phyloP scores from a whole-genome alignment of 1,140 invertebrate species.

The Atta cephalotes region DNA sequence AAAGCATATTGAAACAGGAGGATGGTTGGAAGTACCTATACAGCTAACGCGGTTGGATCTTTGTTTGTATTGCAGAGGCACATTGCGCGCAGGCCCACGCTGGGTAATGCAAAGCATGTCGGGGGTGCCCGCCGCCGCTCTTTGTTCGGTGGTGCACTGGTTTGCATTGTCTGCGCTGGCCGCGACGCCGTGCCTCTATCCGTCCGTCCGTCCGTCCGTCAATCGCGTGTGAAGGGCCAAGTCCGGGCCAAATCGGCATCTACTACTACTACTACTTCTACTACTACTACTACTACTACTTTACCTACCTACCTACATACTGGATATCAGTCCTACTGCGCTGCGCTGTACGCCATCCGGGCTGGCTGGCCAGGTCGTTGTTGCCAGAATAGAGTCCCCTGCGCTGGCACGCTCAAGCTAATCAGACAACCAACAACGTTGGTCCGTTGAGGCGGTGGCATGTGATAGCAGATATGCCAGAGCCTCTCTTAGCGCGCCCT shows the following conservation, averaged over 20 bases:
- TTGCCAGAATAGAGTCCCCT: conserved; percentile 84
- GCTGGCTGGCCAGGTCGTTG: conserved; percentile 83
- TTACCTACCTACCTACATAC: conserved; percentile 80
- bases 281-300: conserved; percentile 75
- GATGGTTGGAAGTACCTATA: conserved; percentile 69
- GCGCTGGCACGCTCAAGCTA: conserved; percentile 82
- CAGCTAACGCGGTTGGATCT: conserved; percentile 86
- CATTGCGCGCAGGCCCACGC: conserved; percentile 86
- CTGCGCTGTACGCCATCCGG: conserved; percentile 82
- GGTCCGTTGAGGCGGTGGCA: conserved; percentile 83
- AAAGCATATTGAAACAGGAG: conserved; percentile 73
- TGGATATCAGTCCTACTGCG: conserved; percentile 82
- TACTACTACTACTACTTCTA: conserved; percentile 67
- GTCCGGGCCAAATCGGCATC: conserved; percentile 79
- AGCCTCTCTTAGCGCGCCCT: conserved; percentile 78
- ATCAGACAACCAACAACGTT: conserved; percentile 79
- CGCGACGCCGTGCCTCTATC: conserved; percentile 86
- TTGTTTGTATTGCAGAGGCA: conserved; percentile 87
- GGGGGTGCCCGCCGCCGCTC: conserved; percentile 83
- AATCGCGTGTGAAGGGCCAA: conserved; percentile 79
- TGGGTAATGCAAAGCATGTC: conserved; percentile 86
- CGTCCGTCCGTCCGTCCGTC: conserved; percentile 82
- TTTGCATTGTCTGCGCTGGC: conserved; percentile 87
- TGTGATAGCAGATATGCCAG: conserved; percentile 81
- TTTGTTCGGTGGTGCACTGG: conserved; percentile 84